Base-by-base conservation (phyloP, 2,797 vertebrate species). In the Coregonus suidteri region DNA sequence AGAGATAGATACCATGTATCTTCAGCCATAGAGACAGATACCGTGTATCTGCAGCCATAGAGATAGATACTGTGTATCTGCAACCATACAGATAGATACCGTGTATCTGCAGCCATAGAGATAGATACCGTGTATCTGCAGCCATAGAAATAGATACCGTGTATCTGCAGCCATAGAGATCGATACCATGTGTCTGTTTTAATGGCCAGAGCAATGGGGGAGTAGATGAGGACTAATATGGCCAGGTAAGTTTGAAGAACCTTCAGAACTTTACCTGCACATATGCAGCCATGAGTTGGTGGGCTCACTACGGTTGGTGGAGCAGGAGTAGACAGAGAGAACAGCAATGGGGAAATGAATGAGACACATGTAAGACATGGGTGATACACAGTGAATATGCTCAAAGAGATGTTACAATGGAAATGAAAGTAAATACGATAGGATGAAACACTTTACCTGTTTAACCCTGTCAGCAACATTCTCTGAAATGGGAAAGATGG, bases 221-320 rank as follows among this genome's bases (percentile, higher is more conserved):
- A 4, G 53, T 1, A n/a, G 71, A 77, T 65, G 34, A 84, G 75
- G 15, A 14, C 47, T 59, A 76, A 83, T 82, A 84, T 85, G 88
- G 85, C 88, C 86, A 88, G 88, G 82, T 87, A 83, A 84, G 86
- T 81, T 79, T 86, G 78, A 75, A 75, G 81, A 71, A 75, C 51
- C 15, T n/a, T 78, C 51, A 82, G 75, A 90, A 87, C 79, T 91
- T 87, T 91, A 95, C 95, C 94, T 96, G 94, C 95, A 96, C 70
- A 90, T 87, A 73, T 90, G 92, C 82, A 93, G 89, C 92, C 92
- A 93, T 84, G 93, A 85, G 79, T 70, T 86, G 85, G 85, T 92
- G 90, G 90, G 90, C 89, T 94, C 94, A 89, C 95, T 96, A 85
- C 89, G 87, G 82, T 91, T 56, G 74, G 82, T 79, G 83, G 78